phyloP scores from a whole-genome alignment of 2,113 vertebrate genomes.

The Pionites leucogaster region DNA sequence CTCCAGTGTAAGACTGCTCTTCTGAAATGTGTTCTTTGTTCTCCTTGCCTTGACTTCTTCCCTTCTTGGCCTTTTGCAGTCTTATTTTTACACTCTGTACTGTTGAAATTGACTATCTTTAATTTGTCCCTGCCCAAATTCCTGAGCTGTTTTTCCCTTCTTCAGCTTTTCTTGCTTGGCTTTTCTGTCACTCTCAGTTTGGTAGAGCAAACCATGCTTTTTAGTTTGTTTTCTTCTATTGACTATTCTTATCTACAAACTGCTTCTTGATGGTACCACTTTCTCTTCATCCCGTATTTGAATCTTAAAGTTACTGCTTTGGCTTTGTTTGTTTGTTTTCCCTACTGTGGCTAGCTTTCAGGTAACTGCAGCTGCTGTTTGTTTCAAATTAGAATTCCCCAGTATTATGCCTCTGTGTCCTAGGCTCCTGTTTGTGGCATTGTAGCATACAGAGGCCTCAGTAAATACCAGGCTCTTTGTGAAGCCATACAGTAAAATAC shows the following conservation, averaged over 20 bases:
- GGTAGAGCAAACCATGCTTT: neutral
- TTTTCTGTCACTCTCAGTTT: neutral
- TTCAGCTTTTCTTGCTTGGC: neutral
- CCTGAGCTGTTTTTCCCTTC: neutral
- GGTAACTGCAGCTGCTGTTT: neutral
- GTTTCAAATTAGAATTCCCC: neutral
- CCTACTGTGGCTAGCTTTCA: neutral
- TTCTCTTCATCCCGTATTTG: neutral
- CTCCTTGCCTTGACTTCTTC: conserved; percentile 11
- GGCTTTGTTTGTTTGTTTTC: neutral
- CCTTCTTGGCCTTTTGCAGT: conserved; percentile 23
- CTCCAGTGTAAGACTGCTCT: neutral
- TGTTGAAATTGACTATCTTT: neutral
- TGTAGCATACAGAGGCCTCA: neutral
- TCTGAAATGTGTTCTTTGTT: conserved; percentile 31
- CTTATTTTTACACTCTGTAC: conserved; percentile 3
- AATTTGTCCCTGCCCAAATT: conserved; percentile 12
- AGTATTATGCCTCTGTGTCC: neutral
- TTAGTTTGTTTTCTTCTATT: neutral
- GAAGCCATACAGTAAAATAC: neutral
- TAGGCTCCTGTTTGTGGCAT: neutral
- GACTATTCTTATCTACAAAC: neutral
- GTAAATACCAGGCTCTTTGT: neutral
- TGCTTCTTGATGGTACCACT: neutral
- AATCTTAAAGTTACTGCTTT: neutral